Evolutionary conservation across 53 echinoderm and acorn worm genomes (phyloP).

Genomic region (Paracentrotus lividus): DNA sequence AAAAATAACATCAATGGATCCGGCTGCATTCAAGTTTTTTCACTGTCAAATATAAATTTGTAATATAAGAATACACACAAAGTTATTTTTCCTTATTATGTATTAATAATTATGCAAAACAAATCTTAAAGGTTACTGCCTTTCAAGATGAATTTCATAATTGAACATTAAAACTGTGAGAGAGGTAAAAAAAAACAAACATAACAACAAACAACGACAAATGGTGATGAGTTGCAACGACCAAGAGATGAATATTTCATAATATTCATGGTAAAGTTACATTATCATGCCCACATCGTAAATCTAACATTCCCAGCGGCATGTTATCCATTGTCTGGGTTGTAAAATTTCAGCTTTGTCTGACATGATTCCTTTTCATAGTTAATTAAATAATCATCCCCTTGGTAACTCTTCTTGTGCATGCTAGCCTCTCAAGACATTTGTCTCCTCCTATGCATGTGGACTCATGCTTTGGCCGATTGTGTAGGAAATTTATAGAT

Average conservation of each 20-base stretch:
- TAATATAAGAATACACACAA: too few species aligned
- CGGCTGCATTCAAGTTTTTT: too few species aligned
- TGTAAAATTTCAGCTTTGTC: conserved; percentile 46
- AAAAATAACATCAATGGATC: too few species aligned
- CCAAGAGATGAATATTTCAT: background rate
- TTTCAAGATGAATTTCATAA: background rate
- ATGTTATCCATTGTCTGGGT: conserved; percentile 14
- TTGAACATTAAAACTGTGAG: background rate
- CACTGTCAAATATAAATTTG: too few species aligned
- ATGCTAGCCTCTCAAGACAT: background rate
- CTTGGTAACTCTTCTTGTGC: conserved; percentile 31
- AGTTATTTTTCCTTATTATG: too few species aligned
- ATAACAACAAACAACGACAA: too few species aligned
- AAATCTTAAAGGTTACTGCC: background rate
- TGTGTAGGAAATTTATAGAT: background rate
- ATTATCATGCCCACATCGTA: background rate
- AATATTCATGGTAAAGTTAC: background rate
- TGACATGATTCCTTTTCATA: conserved; percentile 5
- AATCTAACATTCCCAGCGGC: background rate
- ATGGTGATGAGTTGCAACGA: background rate
- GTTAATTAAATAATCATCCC: conserved; percentile 54
- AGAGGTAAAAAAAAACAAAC: too few species aligned
- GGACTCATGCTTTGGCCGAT: background rate
- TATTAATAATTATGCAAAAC: too few species aligned
- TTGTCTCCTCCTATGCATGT: background rate